Conservation (phyloP, 2,113 vertebrate species). For the Cnemophilus loriae region DNA sequence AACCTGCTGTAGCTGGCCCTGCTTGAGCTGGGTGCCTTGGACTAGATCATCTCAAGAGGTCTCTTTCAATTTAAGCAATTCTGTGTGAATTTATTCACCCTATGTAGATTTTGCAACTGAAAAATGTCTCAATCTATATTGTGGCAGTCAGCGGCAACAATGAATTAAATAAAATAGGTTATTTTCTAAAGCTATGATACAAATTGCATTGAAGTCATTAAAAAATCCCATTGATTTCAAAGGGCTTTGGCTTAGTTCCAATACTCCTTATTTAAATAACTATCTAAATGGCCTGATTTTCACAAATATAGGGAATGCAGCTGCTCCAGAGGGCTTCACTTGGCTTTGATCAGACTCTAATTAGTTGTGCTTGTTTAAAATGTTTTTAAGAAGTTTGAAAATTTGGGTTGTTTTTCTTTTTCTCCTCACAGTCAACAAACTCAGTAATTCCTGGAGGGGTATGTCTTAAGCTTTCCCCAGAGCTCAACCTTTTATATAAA, state of each 20-base stretch:
- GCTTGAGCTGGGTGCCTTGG: neutral
- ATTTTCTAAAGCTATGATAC: neutral
- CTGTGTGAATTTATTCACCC: neutral
- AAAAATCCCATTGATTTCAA: constrained; percentile 35
- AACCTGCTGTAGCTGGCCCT: neutral
- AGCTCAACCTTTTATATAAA: constrained; percentile 19
- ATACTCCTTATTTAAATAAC: constrained; percentile 18
- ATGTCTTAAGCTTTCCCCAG: constrained; percentile 15
- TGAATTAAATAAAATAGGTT: neutral
- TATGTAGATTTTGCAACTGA: neutral
- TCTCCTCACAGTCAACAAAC: neutral
- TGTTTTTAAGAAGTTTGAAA: constrained; percentile 15
- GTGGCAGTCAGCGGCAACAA: neutral
- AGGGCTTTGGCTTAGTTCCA: constrained; percentile 19
- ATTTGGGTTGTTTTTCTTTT: neutral
- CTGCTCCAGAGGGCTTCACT: constrained; percentile 25
- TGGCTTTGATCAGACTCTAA: constrained; percentile 49
- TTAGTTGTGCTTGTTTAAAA: constrained; percentile 35
- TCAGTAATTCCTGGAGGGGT: neutral
- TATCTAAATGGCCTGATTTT: constrained; percentile 33
- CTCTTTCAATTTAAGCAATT: neutral
- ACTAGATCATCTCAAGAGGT: neutral
- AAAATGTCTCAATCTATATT: neutral
- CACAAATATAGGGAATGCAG: constrained; percentile 5
- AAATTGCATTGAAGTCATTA: constrained; percentile 19